Base-by-base conservation (phyloP, 2,113 vertebrate species). In the Crocuta crocuta region DNA sequence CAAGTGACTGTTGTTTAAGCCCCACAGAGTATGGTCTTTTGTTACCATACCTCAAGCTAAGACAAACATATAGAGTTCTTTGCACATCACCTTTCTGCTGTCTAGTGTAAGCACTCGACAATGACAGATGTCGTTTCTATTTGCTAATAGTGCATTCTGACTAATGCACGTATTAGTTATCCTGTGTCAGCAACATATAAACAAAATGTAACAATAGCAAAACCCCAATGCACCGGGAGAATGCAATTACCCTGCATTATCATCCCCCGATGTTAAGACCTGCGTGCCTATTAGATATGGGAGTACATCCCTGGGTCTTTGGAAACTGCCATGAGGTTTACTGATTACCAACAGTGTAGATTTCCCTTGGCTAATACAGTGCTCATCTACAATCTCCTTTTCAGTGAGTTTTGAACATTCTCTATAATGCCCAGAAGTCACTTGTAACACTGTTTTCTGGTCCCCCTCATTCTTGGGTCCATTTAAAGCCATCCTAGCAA, bases 211-310 rank as follows among this genome's bases (percentile, higher is more conserved):
- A 21, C 21, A 4, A 17, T 48, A 65, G 66, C 0, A 9, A 35
- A 63, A 53, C 53, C 2, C 28, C 63, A 53, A 4, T 9, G 31
- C 6, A 2, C 39, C 17, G 35, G 61, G 45, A 16, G 53, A 35
- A 26, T 26, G 16, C 31, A 16, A 0, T 12, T 15, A 33, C 50
- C 4, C 0, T 0, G 16, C 58, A 66, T 39, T 0, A 1, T 16
- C 63, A 10, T 43, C 24, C 70, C 39, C 11, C 5, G 63, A 23
- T 7, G 19, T 21, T 26, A n/a, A 73, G 55, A 66, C 4, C 0
- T 13, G 31, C 23, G 17, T 26, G 16, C 68, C 84, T 10, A 8
- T 24, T 33, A 24, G 7, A 73, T 19, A 24, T 0, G 33, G 12
- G 48, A 26, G 21, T 5, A 5, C 58, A 4, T n/a, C 2, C 5